Conservation (phyloP, 2,797 vertebrate genomes). For the Sebastes wilsoni region DNA sequence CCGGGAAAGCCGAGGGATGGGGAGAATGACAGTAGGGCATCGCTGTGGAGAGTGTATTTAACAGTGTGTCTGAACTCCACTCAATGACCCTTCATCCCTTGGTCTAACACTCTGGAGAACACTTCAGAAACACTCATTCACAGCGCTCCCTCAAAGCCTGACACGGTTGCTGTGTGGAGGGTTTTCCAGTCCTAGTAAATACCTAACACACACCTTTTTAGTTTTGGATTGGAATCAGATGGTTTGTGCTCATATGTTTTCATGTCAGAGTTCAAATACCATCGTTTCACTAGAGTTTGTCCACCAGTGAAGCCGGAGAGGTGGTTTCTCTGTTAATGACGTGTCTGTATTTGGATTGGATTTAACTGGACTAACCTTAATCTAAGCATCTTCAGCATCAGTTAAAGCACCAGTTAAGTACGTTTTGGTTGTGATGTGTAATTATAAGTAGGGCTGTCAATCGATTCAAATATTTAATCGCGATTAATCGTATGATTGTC, state of each 20-base stretch:
- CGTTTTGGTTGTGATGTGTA: too few species aligned
- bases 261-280: neutral
- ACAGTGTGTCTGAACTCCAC: constrained; percentile 30
- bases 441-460: neutral
- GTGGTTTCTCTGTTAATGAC: neutral
- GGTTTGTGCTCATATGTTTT: neutral
- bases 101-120: constrained; percentile 29
- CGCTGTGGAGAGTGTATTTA: constrained; percentile 35
- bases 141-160: neutral
- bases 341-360: neutral
- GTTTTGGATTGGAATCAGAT: neutral
- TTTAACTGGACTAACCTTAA: neutral
- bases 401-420: neutral
- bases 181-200: neutral
- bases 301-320: neutral
- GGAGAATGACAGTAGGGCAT: neutral
- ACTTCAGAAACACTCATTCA: constrained; percentile 42
- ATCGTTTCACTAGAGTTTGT: neutral
- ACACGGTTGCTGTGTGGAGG: neutral
- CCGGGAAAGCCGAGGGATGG: neutral
- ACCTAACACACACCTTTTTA: neutral
- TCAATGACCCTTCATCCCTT: constrained; percentile 42
- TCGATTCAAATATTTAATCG: too few species aligned
- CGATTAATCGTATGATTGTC: too few species aligned
- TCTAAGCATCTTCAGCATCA: neutral